Percentiles rank a stretch among this genome's conserved stretches.
These are phyloP conservation scores for Psittacara wagleri DNA, from an alignment of 2,113 vertebrate species.

Conservation along the genomic window DNA sequence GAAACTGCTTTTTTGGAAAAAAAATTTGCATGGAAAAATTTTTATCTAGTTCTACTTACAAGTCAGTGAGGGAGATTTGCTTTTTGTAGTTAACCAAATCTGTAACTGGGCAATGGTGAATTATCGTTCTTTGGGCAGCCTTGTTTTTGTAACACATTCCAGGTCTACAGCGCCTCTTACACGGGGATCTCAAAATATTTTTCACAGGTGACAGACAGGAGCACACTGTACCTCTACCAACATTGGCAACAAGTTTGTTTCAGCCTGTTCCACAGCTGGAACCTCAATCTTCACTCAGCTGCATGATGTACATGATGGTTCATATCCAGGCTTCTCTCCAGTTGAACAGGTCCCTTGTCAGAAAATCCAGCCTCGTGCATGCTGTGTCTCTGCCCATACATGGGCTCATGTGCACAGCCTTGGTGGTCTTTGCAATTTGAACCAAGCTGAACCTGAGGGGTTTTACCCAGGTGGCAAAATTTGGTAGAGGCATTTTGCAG, in stretches of 20 bases:
- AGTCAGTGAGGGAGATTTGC: background rate
- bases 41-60: background rate
- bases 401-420: no score
- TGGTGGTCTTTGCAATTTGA: background rate
- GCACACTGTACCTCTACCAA: background rate
- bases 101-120: background rate
- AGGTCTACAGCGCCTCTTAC: fast-evolving
- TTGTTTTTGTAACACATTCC: background rate
- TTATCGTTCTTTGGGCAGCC: background rate
- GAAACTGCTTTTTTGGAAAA: background rate
- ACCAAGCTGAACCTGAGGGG: background rate
- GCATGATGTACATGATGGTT: fast-evolving
- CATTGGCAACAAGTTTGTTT: background rate
- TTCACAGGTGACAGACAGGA: background rate
- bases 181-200: background rate
- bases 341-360: background rate
- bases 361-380: background rate
- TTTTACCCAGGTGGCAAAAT: background rate
- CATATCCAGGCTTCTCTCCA: background rate
- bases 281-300: background rate
- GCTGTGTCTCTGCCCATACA: background rate
- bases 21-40: background rate
- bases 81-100: background rate
- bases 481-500: background rate
- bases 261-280: background rate